Evolutionary conservation across 1,140 invertebrate genomes (phyloP).

Genomic region (Aphidius ervi): DNA sequence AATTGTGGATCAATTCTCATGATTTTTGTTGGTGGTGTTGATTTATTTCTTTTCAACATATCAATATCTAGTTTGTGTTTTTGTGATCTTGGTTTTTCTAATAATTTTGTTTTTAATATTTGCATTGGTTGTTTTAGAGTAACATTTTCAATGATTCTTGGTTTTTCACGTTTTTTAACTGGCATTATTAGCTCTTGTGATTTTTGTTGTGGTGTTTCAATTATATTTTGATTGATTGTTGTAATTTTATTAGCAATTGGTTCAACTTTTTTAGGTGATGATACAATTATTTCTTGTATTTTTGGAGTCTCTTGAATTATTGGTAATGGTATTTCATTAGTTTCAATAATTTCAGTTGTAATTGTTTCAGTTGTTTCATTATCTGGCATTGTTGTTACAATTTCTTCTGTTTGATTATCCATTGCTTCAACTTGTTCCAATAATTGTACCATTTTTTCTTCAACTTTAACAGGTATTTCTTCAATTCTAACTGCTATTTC

Average conservation of each 20-base stretch:
- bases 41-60: conserved; percentile 4
- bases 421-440: not conserved
- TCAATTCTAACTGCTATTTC: not conserved
- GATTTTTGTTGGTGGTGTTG: conserved; percentile 32
- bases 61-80: conserved; percentile 45
- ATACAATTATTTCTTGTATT: not conserved
- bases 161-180: conserved; percentile 50
- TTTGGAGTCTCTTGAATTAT: not conserved
- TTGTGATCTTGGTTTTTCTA: conserved; percentile 33
- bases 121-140: conserved; percentile 44
- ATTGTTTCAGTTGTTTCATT: not conserved
- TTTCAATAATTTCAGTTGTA: not conserved
- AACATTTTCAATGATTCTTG: conserved; percentile 48
- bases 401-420: conserved; percentile 16
- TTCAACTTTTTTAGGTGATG: not conserved
- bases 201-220: conserved; percentile 25
- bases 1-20: conserved; percentile 40
- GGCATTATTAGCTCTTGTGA: conserved; percentile 35
- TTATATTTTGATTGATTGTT: not conserved
- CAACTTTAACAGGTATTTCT: not conserved
- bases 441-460: conserved; percentile 8
- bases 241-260: not conserved
- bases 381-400: conserved; percentile 1
- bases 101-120: conserved; percentile 44
- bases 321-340: too few species aligned